phyloP scores from a whole-genome alignment of 2,888 invertebrate genomes.

The Brachyopa scutellaris region DNA sequence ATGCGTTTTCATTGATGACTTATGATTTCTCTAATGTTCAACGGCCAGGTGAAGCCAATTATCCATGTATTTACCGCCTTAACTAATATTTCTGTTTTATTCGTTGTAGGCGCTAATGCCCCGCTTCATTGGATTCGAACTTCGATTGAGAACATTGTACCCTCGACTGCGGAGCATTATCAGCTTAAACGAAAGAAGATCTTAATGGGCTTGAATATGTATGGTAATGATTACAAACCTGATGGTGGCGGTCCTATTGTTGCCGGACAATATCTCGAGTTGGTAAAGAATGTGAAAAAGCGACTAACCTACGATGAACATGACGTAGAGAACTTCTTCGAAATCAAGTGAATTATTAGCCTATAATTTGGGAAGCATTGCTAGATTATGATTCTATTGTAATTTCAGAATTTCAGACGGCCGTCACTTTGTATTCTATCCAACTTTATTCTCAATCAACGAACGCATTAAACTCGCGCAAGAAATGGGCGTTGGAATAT shows the following conservation, averaged over 20 bases:
- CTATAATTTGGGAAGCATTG: constrained; percentile 3
- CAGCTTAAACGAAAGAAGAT: constrained; percentile 88
- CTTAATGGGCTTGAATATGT: constrained; percentile 95
- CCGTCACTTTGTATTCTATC: constrained; percentile 92
- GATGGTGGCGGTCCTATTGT: constrained; percentile 92
- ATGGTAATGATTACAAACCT: constrained; percentile 93
- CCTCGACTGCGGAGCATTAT: constrained; percentile 82
- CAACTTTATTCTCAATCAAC: constrained; percentile 92
- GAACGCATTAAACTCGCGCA: constrained; percentile 90
- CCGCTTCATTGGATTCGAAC: constrained; percentile 91
- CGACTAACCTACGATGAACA: constrained; percentile 90
- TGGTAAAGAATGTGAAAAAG: constrained; percentile 88
- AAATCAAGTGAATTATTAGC: constrained; percentile 91
- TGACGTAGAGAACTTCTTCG: constrained; percentile 92
- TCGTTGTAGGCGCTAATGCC: constrained; percentile 90
- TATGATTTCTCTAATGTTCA: constrained; percentile 95
- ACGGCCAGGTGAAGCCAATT: constrained; percentile 85
- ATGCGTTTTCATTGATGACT: constrained; percentile 97
- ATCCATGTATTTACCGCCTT: neutral
- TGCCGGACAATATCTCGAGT: constrained; percentile 89
- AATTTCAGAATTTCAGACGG: constrained; percentile 85
- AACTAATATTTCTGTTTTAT: neutral
- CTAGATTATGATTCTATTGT: constrained; percentile 4
- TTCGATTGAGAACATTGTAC: constrained; percentile 89
- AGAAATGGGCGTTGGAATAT: constrained; percentile 91